These are phyloP conservation scores for Reticulitermes speratus DNA, from an alignment of 1,140 invertebrate genomes.

Conservation along the genomic window DNA sequence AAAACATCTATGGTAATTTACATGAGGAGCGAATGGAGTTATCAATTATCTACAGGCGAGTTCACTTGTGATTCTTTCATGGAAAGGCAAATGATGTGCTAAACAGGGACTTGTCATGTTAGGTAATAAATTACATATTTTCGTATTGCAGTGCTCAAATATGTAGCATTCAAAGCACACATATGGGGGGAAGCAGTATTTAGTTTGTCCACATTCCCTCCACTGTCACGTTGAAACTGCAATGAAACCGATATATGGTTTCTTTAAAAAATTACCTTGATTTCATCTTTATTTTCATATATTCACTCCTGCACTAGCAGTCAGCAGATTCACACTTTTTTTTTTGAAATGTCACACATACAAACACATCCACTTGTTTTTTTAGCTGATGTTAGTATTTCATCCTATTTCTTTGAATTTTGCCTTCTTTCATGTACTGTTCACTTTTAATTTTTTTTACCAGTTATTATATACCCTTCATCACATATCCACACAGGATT, in stretches of 20 bases:
- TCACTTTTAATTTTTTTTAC: not conserved
- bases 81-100: conserved; percentile 8
- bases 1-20: not conserved
- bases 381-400: not conserved
- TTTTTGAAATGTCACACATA: not conserved
- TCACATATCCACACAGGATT: not conserved
- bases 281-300: not conserved
- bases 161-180: not conserved
- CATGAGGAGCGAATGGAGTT: not conserved
- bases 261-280: not conserved
- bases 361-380: not conserved
- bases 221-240: not conserved
- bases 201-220: not conserved
- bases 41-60: not conserved
- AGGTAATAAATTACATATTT: conserved; percentile 17
- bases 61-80: not conserved
- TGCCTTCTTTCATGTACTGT: not conserved
- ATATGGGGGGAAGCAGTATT: conserved; percentile 1
- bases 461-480: not conserved
- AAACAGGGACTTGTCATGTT: not conserved
- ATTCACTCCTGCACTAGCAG: not conserved
- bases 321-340: not conserved
- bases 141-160: not conserved
- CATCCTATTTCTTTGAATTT: not conserved
- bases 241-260: not conserved